These are phyloP conservation scores for Lasioglossum leucozonium DNA, from an alignment of 2,888 invertebrate species.

Conservation along the genomic window DNA sequence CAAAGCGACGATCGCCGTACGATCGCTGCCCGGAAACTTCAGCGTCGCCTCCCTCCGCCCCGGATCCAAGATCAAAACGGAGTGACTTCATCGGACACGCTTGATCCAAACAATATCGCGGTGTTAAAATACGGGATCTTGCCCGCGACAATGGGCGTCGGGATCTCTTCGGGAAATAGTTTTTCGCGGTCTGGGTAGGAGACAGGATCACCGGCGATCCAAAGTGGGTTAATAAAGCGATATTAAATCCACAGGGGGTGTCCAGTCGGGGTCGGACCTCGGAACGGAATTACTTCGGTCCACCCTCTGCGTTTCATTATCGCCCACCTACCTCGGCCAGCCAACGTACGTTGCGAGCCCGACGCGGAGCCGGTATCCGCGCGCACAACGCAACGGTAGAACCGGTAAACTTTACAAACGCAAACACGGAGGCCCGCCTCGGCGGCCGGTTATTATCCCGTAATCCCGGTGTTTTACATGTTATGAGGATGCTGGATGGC, in stretches of 20 bases:
- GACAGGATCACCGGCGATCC: constrained; percentile 50
- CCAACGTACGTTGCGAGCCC: constrained; percentile 25
- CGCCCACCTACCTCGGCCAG: constrained; percentile 62
- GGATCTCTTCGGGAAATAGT: neutral
- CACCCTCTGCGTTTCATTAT: constrained; percentile 78
- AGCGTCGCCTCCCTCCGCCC: neutral
- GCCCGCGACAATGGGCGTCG: neutral
- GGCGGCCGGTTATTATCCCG: constrained; percentile 77
- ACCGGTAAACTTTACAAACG: constrained; percentile 68
- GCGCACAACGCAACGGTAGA: constrained; percentile 10
- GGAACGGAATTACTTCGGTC: constrained; percentile 72
- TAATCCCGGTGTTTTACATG: constrained; percentile 82
- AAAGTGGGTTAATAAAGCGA: constrained; percentile 84
- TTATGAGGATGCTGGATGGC: constrained; percentile 75
- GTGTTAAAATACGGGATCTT: neutral
- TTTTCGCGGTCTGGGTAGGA: neutral
- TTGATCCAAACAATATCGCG: neutral
- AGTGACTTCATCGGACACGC: neutral
- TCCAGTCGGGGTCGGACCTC: constrained; percentile 75
- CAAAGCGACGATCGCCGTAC: constrained; percentile 28
- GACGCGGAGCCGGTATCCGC: constrained; percentile 11
- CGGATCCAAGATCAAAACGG: neutral
- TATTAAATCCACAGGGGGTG: constrained; percentile 83
- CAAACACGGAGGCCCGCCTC: constrained; percentile 43
- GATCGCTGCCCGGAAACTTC: neutral